These are phyloP conservation scores for Brachionus rotundiformis DNA, from an alignment of 1,140 invertebrate species.

Conservation along the genomic window DNA sequence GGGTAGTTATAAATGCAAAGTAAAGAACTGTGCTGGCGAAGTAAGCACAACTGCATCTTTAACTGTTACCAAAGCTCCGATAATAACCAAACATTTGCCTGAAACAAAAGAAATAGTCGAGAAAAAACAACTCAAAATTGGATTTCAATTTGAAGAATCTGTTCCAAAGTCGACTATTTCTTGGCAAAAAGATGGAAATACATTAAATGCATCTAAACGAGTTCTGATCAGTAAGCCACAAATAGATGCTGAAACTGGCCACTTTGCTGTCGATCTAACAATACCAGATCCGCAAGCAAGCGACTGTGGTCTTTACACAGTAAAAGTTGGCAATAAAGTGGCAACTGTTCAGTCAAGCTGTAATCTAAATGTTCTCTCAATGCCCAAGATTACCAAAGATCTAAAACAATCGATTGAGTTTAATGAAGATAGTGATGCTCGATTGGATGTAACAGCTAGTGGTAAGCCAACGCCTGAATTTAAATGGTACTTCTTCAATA, in stretches of 20 bases:
- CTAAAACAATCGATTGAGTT: slow-evolving; percentile 21
- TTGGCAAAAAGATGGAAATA: slow-evolving; percentile 32
- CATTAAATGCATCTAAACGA: slow-evolving; percentile 32
- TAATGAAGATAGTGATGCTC: slow-evolving; percentile 7
- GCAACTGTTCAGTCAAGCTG: neutral
- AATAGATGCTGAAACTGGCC: neutral
- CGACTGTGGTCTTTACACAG: slow-evolving; percentile 41
- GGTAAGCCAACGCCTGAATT: slow-evolving; percentile 48
- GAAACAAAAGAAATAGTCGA: slow-evolving; percentile 16
- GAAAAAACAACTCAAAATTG: slow-evolving; percentile 25
- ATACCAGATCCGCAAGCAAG: neutral
- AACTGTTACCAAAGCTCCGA: neutral
- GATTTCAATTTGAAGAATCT: slow-evolving; percentile 27
- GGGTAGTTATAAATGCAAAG: slow-evolving; percentile 34
- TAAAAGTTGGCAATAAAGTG: slow-evolving; percentile 48
- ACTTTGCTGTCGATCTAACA: neutral
- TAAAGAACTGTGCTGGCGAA: slow-evolving; percentile 51
- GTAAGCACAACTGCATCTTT: neutral
- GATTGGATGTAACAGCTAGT: slow-evolving; percentile 5
- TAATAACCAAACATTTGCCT: neutral
- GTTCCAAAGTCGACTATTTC: slow-evolving; percentile 36
- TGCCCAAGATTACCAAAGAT: slow-evolving; percentile 38
- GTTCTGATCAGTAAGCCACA: slow-evolving; percentile 18
- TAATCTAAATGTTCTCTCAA: slow-evolving; percentile 6
- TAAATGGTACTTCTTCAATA: slow-evolving; percentile 46